phyloP scores from a whole-genome alignment of 92 coral and sea anemone genomes.

The Porites lobata region DNA sequence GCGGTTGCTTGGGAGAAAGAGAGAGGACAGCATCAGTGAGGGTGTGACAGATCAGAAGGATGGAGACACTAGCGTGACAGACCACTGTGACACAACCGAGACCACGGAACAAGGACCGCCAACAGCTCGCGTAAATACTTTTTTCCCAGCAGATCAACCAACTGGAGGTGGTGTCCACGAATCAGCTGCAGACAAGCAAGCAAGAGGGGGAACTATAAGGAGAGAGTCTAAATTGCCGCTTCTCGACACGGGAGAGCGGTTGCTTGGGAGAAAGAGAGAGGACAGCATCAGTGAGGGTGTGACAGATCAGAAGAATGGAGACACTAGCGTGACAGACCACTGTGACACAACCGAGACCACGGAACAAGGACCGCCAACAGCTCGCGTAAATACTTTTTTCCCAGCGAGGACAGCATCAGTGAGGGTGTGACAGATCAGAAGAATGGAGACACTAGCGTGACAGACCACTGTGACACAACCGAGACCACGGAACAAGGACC shows the following conservation, averaged over 20 bases:
- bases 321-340: constrained; percentile 5
- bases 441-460: constrained; percentile 19
- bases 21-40: constrained; percentile 17
- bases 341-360: background rate
- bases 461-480: constrained; percentile 6
- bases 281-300: constrained; percentile 16
- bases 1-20: constrained; percentile 9
- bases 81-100: background rate
- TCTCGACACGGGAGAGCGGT: background rate
- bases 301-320: constrained; percentile 34
- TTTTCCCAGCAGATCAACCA: constrained; percentile 25
- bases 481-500: constrained; percentile 13
- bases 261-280: constrained; percentile 10
- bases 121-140: constrained; percentile 17
- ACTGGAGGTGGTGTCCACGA: background rate
- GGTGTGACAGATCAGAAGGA: constrained; percentile 24
- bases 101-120: constrained; percentile 26
- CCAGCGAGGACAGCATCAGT: constrained; percentile 8
- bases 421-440: constrained; percentile 29
- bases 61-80: constrained; percentile 24
- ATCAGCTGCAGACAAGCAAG: background rate
- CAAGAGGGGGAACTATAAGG: constrained; percentile 55
- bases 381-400: constrained; percentile 32
- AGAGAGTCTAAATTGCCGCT: constrained; percentile 37
- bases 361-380: constrained; percentile 26